Evolutionary conservation across 2,113 vertebrate genomes (phyloP), one percentile per base, ranked within the genome.

Genomic region (Corythoichthys intestinalis): DNA sequence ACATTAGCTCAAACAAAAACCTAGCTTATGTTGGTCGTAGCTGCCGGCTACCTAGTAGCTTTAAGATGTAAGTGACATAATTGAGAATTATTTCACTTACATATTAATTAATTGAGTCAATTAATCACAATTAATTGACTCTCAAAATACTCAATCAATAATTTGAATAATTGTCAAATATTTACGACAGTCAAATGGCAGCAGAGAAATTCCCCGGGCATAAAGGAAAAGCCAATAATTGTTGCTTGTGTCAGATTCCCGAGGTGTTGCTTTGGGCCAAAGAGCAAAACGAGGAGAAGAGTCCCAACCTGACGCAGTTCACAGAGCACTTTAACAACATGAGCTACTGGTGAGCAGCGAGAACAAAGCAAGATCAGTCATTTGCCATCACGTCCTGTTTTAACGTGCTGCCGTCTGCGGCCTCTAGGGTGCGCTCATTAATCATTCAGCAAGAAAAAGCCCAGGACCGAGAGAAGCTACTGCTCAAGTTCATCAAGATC

Each of bases 301-400:
- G 97, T 86, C 97, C 96, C 7, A 99, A 99, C 84, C 85, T 99
- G 90, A 99, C 97, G 1, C 96, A 99, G 91, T 99, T 99, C 90
- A 99, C 97, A 12, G 97, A 99, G 93, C 97, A 99, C 92, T 99
- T 98, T 95, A 99, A 99, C 92, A 99, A 99, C 91, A 99, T 99
- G 97, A 98, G 96, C 85, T 99, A 99, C 85, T 99, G 97, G 97
- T 99, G 65, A 53, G 65, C 5, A 4, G 0, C 10, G 3, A 10
- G 17, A 81, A 91, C 93, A 5, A 4, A 53, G 0, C 20, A 0
- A 20, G 28, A 13, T n/a, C 2, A 12, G n/a, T 1, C 20, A 2
- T n/a, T 41, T 53, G 37, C 65, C 6, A 5, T n/a, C 6, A 17
- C 41, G 1, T 35, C 2, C 6, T 14, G n/a, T 10, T 9, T 10